These are phyloP conservation scores for Australoheros scitulus DNA, from an alignment of 2,113 vertebrate genomes.

Conservation along the genomic window DNA sequence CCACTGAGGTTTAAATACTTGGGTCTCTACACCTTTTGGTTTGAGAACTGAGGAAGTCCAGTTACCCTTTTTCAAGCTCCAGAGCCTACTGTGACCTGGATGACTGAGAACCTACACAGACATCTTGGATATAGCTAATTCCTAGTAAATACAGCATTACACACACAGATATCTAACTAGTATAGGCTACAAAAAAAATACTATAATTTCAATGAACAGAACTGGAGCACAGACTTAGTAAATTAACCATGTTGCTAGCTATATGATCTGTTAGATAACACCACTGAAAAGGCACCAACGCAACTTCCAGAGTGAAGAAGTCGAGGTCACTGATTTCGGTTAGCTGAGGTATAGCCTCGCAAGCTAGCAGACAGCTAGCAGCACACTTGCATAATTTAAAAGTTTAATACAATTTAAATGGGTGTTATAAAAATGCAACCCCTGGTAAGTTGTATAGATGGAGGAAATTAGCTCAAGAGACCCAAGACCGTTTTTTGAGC, in stretches of 20 bases:
- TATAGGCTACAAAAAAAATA: not conserved
- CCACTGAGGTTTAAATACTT: too few species aligned
- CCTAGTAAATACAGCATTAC: too few species aligned
- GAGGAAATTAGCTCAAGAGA: not conserved
- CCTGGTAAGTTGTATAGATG: not conserved
- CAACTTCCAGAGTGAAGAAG: not conserved
- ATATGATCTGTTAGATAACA: not conserved
- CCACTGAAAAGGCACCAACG: not conserved
- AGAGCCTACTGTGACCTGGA: too few species aligned
- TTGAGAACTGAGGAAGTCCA: too few species aligned
- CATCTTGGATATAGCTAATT: not conserved
- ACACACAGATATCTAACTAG: not conserved
- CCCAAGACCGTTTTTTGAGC: not conserved
- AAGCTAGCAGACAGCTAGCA: not conserved
- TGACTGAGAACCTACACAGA: too few species aligned
- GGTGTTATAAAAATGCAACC: not conserved
- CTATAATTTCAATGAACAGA: not conserved
- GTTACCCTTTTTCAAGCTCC: too few species aligned
- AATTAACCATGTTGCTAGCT: not conserved
- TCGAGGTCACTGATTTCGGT: not conserved
- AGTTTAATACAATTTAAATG: not conserved
- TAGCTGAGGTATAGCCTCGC: not conserved
- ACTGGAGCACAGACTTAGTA: fast-evolving
- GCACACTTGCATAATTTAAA: not conserved
- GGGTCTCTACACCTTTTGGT: too few species aligned